These are phyloP conservation scores for Axea sp. DNA, from an alignment of 2,888 invertebrate species.

Conservation along the genomic window DNA sequence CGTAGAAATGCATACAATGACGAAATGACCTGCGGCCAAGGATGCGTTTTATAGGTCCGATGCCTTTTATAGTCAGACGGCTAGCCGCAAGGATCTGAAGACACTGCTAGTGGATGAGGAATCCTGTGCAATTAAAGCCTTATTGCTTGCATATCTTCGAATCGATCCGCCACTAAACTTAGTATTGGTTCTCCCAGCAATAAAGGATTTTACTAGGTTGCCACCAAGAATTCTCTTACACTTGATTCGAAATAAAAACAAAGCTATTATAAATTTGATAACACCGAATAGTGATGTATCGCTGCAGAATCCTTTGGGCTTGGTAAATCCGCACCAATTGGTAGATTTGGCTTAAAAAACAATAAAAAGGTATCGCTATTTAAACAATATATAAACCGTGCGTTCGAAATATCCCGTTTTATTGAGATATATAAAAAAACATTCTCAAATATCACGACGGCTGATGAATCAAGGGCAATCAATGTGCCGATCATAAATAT, in stretches of 20 bases:
- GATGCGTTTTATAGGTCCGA: slow-evolving; percentile 79
- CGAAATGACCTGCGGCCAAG: slow-evolving; percentile 76
- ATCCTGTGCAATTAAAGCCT: slow-evolving; percentile 79
- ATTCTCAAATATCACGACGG: slow-evolving; percentile 50
- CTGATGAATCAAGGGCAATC: slow-evolving; percentile 63
- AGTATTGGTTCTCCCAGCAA: slow-evolving; percentile 76
- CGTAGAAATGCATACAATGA: slow-evolving; percentile 74
- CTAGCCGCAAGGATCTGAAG: slow-evolving; percentile 72
- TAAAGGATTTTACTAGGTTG: slow-evolving; percentile 77
- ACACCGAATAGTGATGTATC: slow-evolving; percentile 32
- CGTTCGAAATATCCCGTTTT: slow-evolving; percentile 39
- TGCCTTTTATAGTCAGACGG: slow-evolving; percentile 78
- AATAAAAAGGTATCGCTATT: slow-evolving; percentile 39
- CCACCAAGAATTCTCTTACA: slow-evolving; percentile 58
- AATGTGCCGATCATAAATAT: slow-evolving; percentile 69
- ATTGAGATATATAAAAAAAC: slow-evolving; percentile 59
- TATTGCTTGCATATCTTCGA: slow-evolving; percentile 79
- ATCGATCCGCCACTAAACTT: slow-evolving; percentile 78
- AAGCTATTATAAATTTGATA: slow-evolving; percentile 49
- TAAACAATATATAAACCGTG: slow-evolving; percentile 52
- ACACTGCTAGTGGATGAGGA: slow-evolving; percentile 75
- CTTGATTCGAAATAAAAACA: slow-evolving; percentile 37
- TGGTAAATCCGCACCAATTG: slow-evolving; percentile 10
- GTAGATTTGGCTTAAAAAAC: slow-evolving; percentile 8
- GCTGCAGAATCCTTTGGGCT: slow-evolving; percentile 32